These are phyloP conservation scores for Phragmatobia fuliginosa DNA, from an alignment of 2,888 invertebrate genomes.

Conservation along the genomic window DNA sequence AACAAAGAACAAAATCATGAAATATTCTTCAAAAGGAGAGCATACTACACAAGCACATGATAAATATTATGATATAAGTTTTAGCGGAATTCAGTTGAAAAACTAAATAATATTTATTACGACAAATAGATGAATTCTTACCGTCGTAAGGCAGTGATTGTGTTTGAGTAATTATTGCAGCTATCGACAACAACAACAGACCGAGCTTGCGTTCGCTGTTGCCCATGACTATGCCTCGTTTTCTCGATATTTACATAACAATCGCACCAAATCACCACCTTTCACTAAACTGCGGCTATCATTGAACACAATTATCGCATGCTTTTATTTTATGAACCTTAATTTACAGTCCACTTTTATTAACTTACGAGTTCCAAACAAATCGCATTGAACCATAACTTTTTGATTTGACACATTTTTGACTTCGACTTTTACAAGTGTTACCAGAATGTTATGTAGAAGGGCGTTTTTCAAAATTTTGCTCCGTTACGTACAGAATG, in stretches of 20 bases:
- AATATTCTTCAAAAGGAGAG: no score
- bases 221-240: constrained; percentile 36
- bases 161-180: constrained; percentile 50
- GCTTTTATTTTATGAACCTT: constrained; percentile 33
- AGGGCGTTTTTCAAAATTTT: no score
- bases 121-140: constrained; percentile 46
- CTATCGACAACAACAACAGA: constrained; percentile 48
- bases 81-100: no score
- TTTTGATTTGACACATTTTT: neutral
- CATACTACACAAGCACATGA: neutral
- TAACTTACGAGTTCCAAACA: constrained; percentile 14
- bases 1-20: no score
- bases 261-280: constrained; percentile 7
- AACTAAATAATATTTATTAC: neutral
- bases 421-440: neutral
- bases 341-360: constrained; percentile 16
- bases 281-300: constrained; percentile 10
- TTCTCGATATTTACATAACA: constrained; percentile 22
- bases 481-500: no score
- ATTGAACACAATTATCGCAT: constrained; percentile 22
- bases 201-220: constrained; percentile 27
- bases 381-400: neutral
- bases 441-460: neutral
- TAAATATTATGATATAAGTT: no score
- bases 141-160: constrained; percentile 69